Evolutionary conservation across 2,797 vertebrate species (phyloP).

Genomic region (Labroides dimidiatus): DNA sequence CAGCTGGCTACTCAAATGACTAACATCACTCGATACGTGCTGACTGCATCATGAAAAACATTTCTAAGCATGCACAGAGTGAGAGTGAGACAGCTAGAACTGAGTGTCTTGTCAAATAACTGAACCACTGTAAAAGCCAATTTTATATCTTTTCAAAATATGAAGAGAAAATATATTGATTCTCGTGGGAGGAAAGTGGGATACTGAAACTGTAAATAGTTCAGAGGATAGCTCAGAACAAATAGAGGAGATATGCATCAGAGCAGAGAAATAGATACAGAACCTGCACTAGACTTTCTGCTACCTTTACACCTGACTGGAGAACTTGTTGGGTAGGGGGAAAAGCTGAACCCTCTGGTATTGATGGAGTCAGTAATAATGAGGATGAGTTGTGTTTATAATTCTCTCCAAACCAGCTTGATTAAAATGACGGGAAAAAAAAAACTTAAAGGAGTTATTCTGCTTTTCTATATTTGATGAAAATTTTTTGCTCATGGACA

Average conservation of each 20-base stretch:
- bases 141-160: conserved; percentile 24
- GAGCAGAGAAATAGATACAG: not conserved
- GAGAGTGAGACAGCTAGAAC: not conserved
- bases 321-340: no score
- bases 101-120: conserved; percentile 20
- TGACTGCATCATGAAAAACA: conserved; percentile 3
- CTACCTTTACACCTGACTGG: not conserved
- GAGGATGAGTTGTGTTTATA: no score
- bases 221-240: not conserved
- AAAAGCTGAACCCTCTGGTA: no score
- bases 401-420: no score
- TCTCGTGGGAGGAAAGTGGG: not conserved
- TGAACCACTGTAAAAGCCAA: conserved; percentile 1
- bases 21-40: conserved; percentile 1
- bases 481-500: no score
- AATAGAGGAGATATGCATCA: not conserved
- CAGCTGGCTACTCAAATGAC: conserved; percentile 11
- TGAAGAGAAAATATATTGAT: conserved; percentile 24
- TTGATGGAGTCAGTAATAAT: no score
- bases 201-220: not conserved
- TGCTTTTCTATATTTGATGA: no score
- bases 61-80: conserved; percentile 8
- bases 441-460: no score
- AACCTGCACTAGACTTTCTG: not conserved
- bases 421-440: no score